phyloP scores from a whole-genome alignment of 2,113 vertebrate genomes.

The Alouatta palliata region DNA sequence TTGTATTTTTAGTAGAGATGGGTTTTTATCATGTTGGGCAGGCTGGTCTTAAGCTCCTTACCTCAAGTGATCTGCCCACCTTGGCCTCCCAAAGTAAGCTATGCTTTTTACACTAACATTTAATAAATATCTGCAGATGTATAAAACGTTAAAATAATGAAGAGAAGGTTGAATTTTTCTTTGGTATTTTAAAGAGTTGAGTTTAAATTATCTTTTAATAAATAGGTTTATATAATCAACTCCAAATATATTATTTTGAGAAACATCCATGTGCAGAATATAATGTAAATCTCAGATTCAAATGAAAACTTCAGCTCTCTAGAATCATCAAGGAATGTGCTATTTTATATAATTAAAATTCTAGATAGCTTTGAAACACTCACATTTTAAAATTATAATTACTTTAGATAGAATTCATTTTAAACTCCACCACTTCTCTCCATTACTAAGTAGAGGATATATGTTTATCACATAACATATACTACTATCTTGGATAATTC shows the following conservation, averaged over 20 bases:
- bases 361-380: background rate
- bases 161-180: background rate
- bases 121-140: background rate
- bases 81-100: too few species aligned
- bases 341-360: background rate
- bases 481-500: background rate
- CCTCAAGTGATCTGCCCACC: too few species aligned
- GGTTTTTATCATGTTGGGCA: too few species aligned
- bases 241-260: background rate
- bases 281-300: background rate
- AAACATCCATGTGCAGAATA: background rate
- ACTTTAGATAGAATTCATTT: background rate
- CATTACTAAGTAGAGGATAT: background rate
- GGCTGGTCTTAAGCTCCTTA: too few species aligned
- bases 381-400: background rate
- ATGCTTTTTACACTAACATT: background rate
- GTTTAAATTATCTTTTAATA: background rate
- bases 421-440: background rate
- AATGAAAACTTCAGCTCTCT: background rate
- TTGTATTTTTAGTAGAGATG: too few species aligned
- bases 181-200: background rate
- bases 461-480: background rate
- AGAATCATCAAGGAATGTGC: background rate
- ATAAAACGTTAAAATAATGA: background rate
- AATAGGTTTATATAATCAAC: background rate